Evolutionary conservation across 37 sponge, comb jelly and placozoan species (phyloP), one percentile per base, ranked within the genome.

Genomic region (Mnemiopsis leidyi): DNA sequence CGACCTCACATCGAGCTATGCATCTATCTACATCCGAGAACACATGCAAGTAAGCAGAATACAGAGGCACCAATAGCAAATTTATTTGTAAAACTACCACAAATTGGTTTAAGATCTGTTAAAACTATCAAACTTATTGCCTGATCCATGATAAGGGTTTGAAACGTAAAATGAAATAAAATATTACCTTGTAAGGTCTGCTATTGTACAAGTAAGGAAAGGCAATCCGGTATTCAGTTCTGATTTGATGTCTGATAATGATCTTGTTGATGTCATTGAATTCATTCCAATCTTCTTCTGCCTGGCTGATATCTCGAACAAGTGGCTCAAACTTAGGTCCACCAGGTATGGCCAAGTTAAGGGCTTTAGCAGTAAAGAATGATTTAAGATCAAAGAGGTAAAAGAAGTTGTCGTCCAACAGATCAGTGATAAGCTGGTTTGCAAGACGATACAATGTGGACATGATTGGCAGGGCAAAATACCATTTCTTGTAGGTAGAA

Each of bases 251-350:
- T 33, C 99, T 93, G 83, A 99, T 99, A 30, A 99, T 99, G 92
- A 99, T 99, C 96, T 99, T 99, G 96, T 99, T 99, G 82, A 99
- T 97, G 76, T 99, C 99, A 93, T 99, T 99, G 94, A 99, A 99
- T 94, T 99, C 99, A 93, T 99, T 99, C 99, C 99, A 99, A 48
- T 99, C 99, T 82, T 99, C 99, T 68, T 99, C 99, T 38, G 97
- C 69, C 26, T 93, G 36, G 34, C 68, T 68, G 34, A 68, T 95
- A 39, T 99, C 97, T 69, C 96, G 96, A 61, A 99, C 94, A 9
- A 99, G 96, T 0, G 99, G 99, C 92, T 99, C 99, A 94, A 99
- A 99, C 94, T 99, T 99, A 35, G 99, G 99, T 23, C 99, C 99
- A 32, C 99, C 99, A 23, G 99, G 99, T 32, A 99, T 97, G 75